Conservation (phyloP, 2,888 invertebrate genomes). For the Periphyllus acericola region DNA sequence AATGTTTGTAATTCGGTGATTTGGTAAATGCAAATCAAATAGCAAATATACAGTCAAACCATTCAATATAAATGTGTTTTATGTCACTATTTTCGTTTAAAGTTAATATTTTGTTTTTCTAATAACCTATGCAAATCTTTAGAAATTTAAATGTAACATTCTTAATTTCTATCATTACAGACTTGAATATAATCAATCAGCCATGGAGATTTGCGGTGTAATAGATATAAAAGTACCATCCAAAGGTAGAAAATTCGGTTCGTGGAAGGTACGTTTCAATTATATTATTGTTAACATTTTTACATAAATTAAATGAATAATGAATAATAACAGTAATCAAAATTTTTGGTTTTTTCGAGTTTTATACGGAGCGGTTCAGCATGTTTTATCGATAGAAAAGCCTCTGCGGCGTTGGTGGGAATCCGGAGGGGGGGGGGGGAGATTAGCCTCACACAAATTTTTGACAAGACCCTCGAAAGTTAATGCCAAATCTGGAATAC, state of each 20-base stretch:
- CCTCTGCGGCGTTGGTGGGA: too few species aligned
- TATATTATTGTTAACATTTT: not conserved
- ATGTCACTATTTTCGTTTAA: too few species aligned
- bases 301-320: not conserved
- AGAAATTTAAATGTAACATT: not conserved
- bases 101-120: not conserved
- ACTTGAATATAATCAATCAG: not conserved
- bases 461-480: too few species aligned
- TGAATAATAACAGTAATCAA: not conserved
- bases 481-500: too few species aligned
- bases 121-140: not conserved
- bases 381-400: not conserved
- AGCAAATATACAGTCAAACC: too few species aligned
- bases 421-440: too few species aligned
- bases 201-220: conserved; percentile 67
- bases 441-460: too few species aligned
- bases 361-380: not conserved
- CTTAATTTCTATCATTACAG: not conserved
- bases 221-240: conserved; percentile 75
- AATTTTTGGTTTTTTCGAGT: not conserved
- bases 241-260: conserved; percentile 73
- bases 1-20: too few species aligned
- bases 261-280: conserved; percentile 72
- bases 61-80: too few species aligned
- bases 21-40: too few species aligned